Base-by-base conservation (phyloP, 2,113 vertebrate genomes). In the Syngnathoides biaculeatus region DNA sequence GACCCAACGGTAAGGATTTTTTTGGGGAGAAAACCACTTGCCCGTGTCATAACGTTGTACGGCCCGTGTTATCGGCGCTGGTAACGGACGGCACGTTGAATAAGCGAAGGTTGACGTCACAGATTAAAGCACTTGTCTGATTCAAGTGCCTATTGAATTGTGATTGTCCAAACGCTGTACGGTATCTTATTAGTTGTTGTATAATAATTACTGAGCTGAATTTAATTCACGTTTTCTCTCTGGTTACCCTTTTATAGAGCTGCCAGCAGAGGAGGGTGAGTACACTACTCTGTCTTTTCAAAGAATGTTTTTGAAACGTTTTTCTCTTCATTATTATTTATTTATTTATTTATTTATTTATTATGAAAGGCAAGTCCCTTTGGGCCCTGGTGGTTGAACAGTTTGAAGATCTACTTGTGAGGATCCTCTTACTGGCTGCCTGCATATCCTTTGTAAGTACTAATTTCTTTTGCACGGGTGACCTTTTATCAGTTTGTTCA, bases 361-460 rank as follows among this genome's bases (percentile, higher is more conserved):
- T 48, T 17, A 17, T 15, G 6, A 57, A 77, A 99, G 97, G 97
- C 71, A 99, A 99, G 90, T 98, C 97, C 62, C 92, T 99, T 77
- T 94, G 97, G 80, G 94, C 94, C 71, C 93, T 99, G 77, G 97
- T 99, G 79, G 76, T 99, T 67, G 97, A 99, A 75, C 97, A 99
- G 72, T 99, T 99, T 86, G 97, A 99, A 93, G 97, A 99, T 83
- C 88, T 99, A 73, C 87, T 99, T 80, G 97, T 99, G 88, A 93
- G 97, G 90, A 99, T 99, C 91, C 93, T 99, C 82, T 92, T 99
- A 80, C 86, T 99, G 80, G 97, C 97, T 69, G 97, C 97, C 64
- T 98, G 97, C 89, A 99, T 99, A 93, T 99, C 97, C 73, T 98
- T 99, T 87, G 96, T 99, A 93, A 98, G 96, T 97, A 95, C 84